A percentile compares a stretch with the other conserved stretches of the same genome.
phyloP scores from a whole-genome alignment of 2,888 invertebrate species.

The Meloe dianella region DNA sequence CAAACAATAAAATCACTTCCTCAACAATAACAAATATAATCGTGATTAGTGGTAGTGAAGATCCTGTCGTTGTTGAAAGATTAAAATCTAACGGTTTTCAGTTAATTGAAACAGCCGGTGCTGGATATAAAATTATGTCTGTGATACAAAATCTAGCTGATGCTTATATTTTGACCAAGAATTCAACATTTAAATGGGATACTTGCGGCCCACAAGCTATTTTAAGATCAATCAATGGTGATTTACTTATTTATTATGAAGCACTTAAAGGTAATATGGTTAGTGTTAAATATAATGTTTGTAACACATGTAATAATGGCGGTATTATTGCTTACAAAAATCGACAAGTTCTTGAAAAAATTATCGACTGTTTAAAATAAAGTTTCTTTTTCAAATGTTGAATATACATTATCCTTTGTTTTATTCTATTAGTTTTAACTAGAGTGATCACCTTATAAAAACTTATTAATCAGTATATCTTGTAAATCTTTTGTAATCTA shows the following conservation, averaged over 20 bases:
- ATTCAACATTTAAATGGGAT: conserved; percentile 89
- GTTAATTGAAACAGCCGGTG: conserved; percentile 76
- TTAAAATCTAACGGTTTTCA: conserved; percentile 62
- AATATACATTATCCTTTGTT: too few relatives aligned
- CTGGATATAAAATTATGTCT: conserved; percentile 87
- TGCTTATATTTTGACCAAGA: conserved; percentile 79
- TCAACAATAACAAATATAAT: conserved; percentile 53
- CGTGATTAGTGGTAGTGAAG: conserved; percentile 67
- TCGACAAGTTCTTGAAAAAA: conserved; percentile 41
- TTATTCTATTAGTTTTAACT: too few relatives aligned
- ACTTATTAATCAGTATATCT: too few relatives aligned
- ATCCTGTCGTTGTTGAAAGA: conserved; percentile 59
- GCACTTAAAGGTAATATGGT: conserved; percentile 33
- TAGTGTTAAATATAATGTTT: conserved; percentile 33
- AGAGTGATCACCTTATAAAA: too few relatives aligned
- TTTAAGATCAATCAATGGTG: conserved; percentile 79
- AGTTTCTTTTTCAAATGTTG: too few relatives aligned
- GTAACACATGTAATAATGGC: conserved; percentile 55
- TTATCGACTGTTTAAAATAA: conserved; percentile 35
- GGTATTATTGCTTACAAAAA: conserved; percentile 60
- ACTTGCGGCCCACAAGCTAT: conserved; percentile 91
- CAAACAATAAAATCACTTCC: conserved; percentile 16
- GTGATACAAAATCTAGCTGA: conserved; percentile 75
- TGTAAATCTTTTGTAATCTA: too few relatives aligned
- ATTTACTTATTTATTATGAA: conserved; percentile 58